Evolutionary conservation across 2,797 vertebrate genomes (phyloP).

Genomic region (Moxostoma hubbsi): DNA sequence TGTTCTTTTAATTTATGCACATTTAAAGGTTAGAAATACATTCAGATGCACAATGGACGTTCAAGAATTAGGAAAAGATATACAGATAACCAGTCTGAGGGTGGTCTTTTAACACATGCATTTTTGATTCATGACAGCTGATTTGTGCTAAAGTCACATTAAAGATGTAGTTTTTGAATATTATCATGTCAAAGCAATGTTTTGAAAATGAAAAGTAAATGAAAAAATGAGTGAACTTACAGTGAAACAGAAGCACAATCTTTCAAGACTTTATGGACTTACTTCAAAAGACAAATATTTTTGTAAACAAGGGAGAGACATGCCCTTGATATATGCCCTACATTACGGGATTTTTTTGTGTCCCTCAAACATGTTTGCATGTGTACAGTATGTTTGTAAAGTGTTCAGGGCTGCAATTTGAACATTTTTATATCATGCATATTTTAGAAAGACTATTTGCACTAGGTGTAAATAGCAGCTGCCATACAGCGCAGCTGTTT

Average conservation of each 20-base stretch:
- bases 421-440: no score
- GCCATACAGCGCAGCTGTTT: no score
- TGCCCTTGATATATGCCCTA: no score
- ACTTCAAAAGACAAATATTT: no score
- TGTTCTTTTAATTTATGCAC: neutral
- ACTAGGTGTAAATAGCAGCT: no score
- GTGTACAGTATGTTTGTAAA: no score
- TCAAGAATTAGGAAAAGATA: neutral
- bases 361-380: no score
- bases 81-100: constrained; percentile 3
- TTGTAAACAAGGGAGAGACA: no score
- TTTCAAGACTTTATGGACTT: no score
- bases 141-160: neutral
- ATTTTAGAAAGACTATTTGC: no score
- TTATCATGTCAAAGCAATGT: neutral
- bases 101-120: constrained; percentile 11
- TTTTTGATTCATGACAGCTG: neutral
- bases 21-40: neutral
- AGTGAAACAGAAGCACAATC: neutral
- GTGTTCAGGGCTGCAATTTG: no score
- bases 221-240: neutral
- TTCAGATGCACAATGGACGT: neutral
- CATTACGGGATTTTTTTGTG: no score
- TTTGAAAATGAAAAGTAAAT: neutral
- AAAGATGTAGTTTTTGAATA: neutral